Base-by-base conservation (phyloP, 2,888 invertebrate genomes). In the Meganola albula region DNA sequence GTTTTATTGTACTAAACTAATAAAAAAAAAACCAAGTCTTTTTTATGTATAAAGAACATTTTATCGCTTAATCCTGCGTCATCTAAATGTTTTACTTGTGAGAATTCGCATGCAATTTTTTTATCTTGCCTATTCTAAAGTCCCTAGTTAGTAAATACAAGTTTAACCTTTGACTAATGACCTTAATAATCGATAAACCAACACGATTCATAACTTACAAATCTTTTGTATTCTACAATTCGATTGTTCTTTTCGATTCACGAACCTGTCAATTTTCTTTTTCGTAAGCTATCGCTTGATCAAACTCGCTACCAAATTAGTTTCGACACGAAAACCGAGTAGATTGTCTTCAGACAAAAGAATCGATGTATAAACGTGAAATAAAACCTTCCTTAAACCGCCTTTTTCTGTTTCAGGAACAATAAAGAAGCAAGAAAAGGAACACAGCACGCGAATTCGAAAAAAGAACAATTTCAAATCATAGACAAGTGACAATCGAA, bases 301-400 rank as follows among this genome's bases (percentile, higher is more conserved):
- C 76, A 79, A 57, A 56, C 58, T 55, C 57, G 58, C 71, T 74
- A 73, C 72, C 76, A 83, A 84, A 84, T 84, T 84, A 83, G 83
- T 84, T 84, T 77, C 74, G 80, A 77, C 84, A 84, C 84, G 84
- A 80, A 79, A 71, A 71, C 69, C 64, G 58, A 68, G 63, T 69
- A 72, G 77, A 75, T 75, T 75, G 77, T 79, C 77, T 76, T 66
- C 64, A 64, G 50, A 77, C 78, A 77, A 79, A 74, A 63, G 74
- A 79, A 78, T 79, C 82, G 80, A 80, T 53, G 54, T 47, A n/a
- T n/a, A n/a, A n/a, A n/a, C n/a, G n/a, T n/a, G n/a, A n/a, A n/a
- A n/a, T n/a, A 63, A 64, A 65, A 70, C 68, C 60, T 68, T 69
- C 70, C 70, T 71, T 70, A 74, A 77, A 74, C 73, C 68, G 64